A percentile compares a stretch with the other conserved stretches of the same genome.
Evolutionary conservation across 2,113 vertebrate species (phyloP).

Genomic region (Oncorhynchus masou): DNA sequence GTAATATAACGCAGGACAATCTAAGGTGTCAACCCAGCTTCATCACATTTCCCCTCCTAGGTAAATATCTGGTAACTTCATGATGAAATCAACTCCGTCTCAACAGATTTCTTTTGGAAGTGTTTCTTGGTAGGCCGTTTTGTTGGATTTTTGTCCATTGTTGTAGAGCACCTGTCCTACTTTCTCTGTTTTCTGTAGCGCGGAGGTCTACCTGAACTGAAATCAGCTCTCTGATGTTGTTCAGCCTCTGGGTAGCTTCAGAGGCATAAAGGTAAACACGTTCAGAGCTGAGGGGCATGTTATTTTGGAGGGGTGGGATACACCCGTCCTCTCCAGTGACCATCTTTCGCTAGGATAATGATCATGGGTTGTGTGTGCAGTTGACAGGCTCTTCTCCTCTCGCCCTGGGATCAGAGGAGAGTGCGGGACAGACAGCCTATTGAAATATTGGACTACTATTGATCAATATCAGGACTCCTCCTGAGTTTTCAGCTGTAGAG

Average conservation of each 20-base stretch:
- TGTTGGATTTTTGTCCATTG: no score
- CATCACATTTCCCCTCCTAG: neutral
- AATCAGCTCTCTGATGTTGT: no score
- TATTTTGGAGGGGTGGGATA: neutral
- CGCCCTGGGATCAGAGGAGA: neutral
- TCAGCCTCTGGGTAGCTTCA: no score
- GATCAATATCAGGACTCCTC: slow-evolving; percentile 28
- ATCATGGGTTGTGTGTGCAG: neutral
- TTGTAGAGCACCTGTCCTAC: no score
- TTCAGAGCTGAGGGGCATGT: slow-evolving; percentile 2
- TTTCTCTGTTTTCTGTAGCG: no score
- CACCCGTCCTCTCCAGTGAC: neutral
- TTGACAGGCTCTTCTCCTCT: neutral
- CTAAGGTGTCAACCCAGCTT: neutral
- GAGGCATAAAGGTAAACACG: slow-evolving; percentile 6
- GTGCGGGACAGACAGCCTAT: slow-evolving; percentile 1
- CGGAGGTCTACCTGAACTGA: no score
- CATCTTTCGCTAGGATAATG: neutral
- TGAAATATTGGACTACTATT: slow-evolving; percentile 40
- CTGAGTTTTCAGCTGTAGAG: slow-evolving; percentile 10
- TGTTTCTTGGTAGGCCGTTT: no score
- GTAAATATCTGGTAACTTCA: neutral
- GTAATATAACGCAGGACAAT: neutral
- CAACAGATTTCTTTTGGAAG: no score
- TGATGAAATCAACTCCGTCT: neutral